A percentile compares a stretch with the other conserved stretches of the same genome.
phyloP scores from a whole-genome alignment of 2,888 invertebrate genomes.

The Limnephilus auricula region DNA sequence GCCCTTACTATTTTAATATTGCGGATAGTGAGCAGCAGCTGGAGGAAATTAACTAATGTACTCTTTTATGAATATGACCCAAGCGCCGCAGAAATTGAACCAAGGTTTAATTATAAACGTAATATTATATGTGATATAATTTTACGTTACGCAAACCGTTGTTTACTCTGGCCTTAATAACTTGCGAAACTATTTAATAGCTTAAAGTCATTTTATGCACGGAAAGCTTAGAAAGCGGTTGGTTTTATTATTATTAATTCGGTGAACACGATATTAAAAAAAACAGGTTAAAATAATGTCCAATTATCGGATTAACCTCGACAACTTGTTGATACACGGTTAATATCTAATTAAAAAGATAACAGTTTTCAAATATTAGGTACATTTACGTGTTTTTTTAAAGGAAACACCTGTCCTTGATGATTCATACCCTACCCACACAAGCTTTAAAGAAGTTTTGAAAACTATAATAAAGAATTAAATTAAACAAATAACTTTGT shows the following conservation, averaged over 20 bases:
- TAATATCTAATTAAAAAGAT: neutral
- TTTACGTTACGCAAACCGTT: neutral
- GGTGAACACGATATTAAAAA: neutral
- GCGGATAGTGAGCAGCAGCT: conserved; percentile 31
- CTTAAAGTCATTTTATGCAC: neutral
- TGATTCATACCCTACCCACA: too few relatives aligned
- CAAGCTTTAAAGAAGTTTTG: too few relatives aligned
- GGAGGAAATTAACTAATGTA: conserved; percentile 38
- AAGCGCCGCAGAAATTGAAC: conserved; percentile 41
- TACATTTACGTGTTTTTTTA: neutral
- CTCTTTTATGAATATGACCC: conserved; percentile 42
- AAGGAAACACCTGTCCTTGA: too few relatives aligned
- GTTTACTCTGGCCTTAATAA: neutral
- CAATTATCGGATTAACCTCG: neutral
- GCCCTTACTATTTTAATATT: conserved; percentile 48
- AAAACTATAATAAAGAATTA: too few relatives aligned
- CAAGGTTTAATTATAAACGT: neutral
- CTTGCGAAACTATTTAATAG: neutral
- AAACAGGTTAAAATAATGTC: neutral
- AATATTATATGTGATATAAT: conserved; percentile 9
- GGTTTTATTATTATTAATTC: neutral
- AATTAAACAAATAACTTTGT: too few relatives aligned
- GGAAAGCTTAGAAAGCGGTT: neutral
- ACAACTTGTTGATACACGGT: neutral
- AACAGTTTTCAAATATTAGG: neutral